These are phyloP conservation scores for Psittacula derbiana DNA, from an alignment of 2,797 vertebrate species.

Conservation along the genomic window DNA sequence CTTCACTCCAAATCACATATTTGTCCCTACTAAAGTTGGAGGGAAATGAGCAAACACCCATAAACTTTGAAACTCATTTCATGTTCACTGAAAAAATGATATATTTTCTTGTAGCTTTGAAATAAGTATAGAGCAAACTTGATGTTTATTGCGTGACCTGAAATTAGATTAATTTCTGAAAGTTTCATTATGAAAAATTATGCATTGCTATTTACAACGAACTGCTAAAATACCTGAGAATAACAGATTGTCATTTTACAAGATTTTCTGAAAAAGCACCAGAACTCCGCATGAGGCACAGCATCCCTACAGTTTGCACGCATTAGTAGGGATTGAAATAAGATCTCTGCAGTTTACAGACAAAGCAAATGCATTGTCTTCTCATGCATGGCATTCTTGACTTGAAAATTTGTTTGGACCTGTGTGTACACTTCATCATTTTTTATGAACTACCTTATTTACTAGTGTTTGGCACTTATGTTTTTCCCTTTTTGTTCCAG, in stretches of 20 bases:
- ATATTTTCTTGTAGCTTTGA: background rate
- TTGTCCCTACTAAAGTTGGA: background rate
- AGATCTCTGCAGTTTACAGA: background rate
- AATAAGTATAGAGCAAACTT: background rate
- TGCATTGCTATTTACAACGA: background rate
- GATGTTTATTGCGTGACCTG: background rate
- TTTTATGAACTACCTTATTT: background rate
- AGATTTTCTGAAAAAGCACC: background rate
- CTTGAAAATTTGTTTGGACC: background rate
- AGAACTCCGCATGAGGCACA: background rate
- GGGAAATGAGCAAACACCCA: background rate
- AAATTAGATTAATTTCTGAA: background rate
- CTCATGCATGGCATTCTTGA: background rate
- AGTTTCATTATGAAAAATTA: slow-evolving; percentile 11
- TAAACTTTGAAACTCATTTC: slow-evolving; percentile 30
- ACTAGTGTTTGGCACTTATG: background rate
- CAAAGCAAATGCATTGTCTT: background rate
- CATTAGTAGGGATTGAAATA: background rate
- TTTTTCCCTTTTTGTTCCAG: background rate
- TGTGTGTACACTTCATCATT: background rate
- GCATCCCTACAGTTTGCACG: background rate
- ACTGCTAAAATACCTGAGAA: background rate
- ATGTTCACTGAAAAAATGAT: background rate
- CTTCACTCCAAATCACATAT: slow-evolving; percentile 1
- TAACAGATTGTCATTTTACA: background rate